Base-by-base conservation (phyloP, 2,113 vertebrate species). In the Xiphophorus hellerii region DNA sequence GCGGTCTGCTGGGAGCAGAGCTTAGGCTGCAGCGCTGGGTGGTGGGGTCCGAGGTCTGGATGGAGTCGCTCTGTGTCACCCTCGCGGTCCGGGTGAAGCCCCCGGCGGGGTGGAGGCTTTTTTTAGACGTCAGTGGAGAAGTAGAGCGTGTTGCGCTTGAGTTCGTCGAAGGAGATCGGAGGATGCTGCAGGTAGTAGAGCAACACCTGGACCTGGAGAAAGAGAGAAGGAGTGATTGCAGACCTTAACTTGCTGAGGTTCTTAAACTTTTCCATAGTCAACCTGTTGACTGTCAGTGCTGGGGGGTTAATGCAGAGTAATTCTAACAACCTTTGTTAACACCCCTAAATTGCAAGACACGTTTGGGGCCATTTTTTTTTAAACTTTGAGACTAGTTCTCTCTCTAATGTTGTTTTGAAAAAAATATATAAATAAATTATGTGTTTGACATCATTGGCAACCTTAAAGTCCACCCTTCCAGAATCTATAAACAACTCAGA, bases 171-270 rank as follows among this genome's bases (percentile, higher is more conserved):
- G 93, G 96, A 95, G 76, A 99, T 96, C 76, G 98, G 97, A 70
- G 96, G 93, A 80, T 99, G 98, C 94, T 99, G 98, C 94, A 99
- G 91, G 94, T 99, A 99, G 90, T 99, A 99, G 64, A 99, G 96
- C 76, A 99, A 95, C 84, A 99, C 98, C 90, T 99, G 98, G 81
- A 99, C 98, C 98, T 99, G 13, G 87, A n/a, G 51, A 25, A 28
- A 60, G 66, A 33, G 11, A 11, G n/a, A 27, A 1, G n/a, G 31
- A 63, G 44, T 63, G n/a, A 63, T n/a, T 35, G 35, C 25, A 69
- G 8, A 48, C 39, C 68, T 13, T 13, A n/a, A 28, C 9, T 62
- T 62, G 14, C 4, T 28, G n/a, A 12, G 2, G 28, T 31, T 30
- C 30, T 12, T 63, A 31, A 30, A 14, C n/a, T 27, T 61, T 27